Evolutionary conservation across 2,113 vertebrate genomes (phyloP).

Genomic region (Anas platyrhynchos): DNA sequence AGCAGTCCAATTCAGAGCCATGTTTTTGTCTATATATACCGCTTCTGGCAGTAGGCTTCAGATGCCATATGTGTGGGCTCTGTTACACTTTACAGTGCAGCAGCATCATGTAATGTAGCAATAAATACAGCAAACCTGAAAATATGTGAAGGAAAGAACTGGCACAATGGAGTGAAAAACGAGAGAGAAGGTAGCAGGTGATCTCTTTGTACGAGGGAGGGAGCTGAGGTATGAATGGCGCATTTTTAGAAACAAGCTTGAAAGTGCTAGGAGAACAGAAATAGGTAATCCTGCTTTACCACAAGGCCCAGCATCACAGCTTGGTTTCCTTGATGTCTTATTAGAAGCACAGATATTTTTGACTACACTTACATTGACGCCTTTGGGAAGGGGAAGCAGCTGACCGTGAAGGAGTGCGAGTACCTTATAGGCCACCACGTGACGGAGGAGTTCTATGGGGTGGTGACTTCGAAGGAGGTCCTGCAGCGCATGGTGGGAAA

Average conservation of each 20-base stretch:
- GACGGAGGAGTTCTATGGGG: constrained; percentile 91
- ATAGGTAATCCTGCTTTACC: neutral
- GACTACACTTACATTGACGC: constrained; percentile 96
- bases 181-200: neutral
- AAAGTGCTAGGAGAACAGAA: neutral
- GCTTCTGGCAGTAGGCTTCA: neutral
- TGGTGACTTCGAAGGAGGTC: constrained; percentile 92
- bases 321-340: neutral
- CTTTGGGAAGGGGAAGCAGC: constrained; percentile 94
- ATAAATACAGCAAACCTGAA: neutral
- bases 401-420: constrained; percentile 94
- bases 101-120: neutral
- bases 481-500: constrained; percentile 98
- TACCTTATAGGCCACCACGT: constrained; percentile 95
- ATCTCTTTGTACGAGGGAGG: neutral
- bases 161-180: neutral
- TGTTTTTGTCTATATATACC: neutral
- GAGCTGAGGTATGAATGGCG: neutral
- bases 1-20: neutral
- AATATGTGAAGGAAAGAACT: neutral
- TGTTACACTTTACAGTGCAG: neutral
- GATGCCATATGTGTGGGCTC: accelerated
- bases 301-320: neutral
- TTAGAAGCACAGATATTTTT: constrained; percentile 90
- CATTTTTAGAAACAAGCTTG: neutral